Evolutionary conservation across 2,113 vertebrate species (phyloP).

Genomic region (Triplophysa rosa): DNA sequence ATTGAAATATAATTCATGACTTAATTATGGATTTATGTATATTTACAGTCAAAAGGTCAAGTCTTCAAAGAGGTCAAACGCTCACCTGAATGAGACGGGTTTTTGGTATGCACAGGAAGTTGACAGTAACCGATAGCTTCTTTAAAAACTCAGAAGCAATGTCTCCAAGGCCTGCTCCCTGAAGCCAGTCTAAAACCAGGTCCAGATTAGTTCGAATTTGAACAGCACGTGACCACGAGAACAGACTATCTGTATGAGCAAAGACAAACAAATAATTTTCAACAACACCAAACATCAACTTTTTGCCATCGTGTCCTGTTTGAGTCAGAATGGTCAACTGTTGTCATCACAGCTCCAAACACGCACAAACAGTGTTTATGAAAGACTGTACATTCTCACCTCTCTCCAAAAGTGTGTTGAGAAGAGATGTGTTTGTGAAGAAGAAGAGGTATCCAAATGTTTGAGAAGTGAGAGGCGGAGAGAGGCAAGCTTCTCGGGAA

Average conservation of each 20-base stretch:
- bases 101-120: conserved; percentile 88
- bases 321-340: conserved; percentile 7
- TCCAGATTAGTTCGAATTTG: conserved; percentile 91
- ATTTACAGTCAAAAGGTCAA: not conserved
- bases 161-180: conserved; percentile 86
- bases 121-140: conserved; percentile 87
- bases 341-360: not conserved
- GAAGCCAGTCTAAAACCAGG: conserved; percentile 89
- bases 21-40: too few relatives aligned
- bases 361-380: not conserved
- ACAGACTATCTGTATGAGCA: conserved; percentile 73
- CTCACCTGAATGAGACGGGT: conserved; percentile 87
- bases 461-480: conserved; percentile 88
- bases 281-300: not conserved
- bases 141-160: conserved; percentile 89
- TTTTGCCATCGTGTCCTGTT: not conserved
- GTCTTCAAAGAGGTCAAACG: not conserved
- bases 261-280: conserved; percentile 7
- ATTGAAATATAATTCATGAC: not conserved
- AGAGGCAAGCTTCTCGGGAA: conserved; percentile 82
- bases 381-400: conserved; percentile 68
- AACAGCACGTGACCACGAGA: conserved; percentile 90
- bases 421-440: conserved; percentile 93
- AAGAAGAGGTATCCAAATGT: conserved; percentile 94
- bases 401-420: conserved; percentile 91